phyloP scores from a whole-genome alignment of 2,888 invertebrate genomes.

The Muscina levida region DNA sequence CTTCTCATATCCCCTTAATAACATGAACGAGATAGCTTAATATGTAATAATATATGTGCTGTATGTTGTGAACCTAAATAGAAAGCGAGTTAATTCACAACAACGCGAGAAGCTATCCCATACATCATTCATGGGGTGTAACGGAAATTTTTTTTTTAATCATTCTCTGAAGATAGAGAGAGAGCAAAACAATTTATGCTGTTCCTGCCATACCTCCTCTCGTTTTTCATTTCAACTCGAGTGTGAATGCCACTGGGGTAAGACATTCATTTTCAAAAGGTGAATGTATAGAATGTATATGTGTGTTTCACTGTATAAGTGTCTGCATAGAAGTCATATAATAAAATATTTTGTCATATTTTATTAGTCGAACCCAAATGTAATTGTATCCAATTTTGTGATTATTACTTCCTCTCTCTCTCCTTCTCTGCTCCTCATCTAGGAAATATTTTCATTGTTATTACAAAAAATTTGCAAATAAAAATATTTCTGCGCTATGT shows the following conservation, averaged over 20 bases:
- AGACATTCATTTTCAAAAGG: constrained; percentile 8
- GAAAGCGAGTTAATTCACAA: too few relatives aligned
- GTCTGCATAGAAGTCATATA: constrained; percentile 39
- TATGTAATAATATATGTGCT: too few relatives aligned
- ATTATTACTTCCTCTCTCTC: constrained; percentile 31
- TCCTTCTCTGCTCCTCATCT: not conserved
- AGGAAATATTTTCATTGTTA: constrained; percentile 18
- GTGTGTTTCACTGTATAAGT: not conserved
- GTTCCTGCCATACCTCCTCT: not conserved
- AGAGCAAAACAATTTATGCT: too few relatives aligned
- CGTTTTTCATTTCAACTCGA: not conserved
- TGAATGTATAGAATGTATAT: constrained; percentile 4
- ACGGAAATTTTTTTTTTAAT: too few relatives aligned
- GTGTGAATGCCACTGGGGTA: constrained; percentile 1
- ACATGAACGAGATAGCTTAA: too few relatives aligned
- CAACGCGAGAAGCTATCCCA: too few relatives aligned
- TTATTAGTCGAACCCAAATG: constrained; percentile 32
- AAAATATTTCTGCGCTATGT: constrained; percentile 7
- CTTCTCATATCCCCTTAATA: too few relatives aligned
- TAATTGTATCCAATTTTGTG: constrained; percentile 56
- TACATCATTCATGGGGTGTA: too few relatives aligned
- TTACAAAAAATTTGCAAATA: constrained; percentile 33
- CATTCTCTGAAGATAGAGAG: too few relatives aligned
- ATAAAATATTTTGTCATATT: constrained; percentile 65
- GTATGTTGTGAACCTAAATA: too few relatives aligned